phyloP scores from a whole-genome alignment of 2,797 vertebrate species.

The Spinus olivaceus region DNA sequence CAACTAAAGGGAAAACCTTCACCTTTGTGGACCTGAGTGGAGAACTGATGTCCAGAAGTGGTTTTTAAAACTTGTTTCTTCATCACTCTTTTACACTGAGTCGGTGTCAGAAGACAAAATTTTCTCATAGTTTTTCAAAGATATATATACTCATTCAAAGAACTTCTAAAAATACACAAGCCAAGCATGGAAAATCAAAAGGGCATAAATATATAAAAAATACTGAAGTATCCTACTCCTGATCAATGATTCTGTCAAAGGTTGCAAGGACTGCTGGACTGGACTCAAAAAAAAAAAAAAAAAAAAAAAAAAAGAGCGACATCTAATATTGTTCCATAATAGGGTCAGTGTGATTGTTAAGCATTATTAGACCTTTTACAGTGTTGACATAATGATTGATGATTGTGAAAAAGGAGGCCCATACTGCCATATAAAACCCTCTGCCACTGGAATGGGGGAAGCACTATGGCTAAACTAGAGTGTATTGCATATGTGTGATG shows the following conservation, averaged over 20 bases:
- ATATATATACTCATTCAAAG: background rate
- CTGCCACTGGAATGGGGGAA: background rate
- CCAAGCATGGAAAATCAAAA: background rate
- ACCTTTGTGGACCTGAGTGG: background rate
- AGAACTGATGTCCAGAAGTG: background rate
- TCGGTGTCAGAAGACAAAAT: background rate
- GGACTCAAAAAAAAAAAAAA: too few relatives aligned
- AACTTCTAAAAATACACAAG: background rate
- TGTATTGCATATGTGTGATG: background rate
- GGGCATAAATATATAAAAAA: background rate
- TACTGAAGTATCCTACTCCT: background rate
- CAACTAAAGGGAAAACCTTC: background rate
- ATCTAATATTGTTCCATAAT: background rate
- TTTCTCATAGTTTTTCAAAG: background rate
- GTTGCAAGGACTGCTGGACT: background rate
- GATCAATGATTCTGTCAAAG: background rate
- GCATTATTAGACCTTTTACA: background rate
- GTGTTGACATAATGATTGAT: background rate
- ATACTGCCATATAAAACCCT: background rate
- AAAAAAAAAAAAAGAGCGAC: accelerated
- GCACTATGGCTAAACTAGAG: background rate
- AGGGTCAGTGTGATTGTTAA: background rate
- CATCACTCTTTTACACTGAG: background rate
- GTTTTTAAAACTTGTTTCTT: background rate
- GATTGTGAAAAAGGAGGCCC: background rate